Percentiles rank a stretch among this genome's conserved stretches.
These are phyloP conservation scores for Campopleginae sp. DNA, from an alignment of 2,888 invertebrate genomes.

Conservation along the genomic window DNA sequence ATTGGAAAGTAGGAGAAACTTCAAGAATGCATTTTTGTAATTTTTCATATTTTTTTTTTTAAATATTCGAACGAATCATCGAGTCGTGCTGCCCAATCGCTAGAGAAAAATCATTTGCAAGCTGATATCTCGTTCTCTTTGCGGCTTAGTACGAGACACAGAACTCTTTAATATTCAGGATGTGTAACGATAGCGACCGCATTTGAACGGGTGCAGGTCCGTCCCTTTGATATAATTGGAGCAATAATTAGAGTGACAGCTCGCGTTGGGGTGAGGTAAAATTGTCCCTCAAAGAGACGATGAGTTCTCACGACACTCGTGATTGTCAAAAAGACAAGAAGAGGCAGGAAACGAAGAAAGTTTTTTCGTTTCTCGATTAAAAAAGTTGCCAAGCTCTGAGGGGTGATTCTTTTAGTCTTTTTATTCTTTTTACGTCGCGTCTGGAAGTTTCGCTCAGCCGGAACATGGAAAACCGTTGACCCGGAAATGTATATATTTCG, in stretches of 20 bases:
- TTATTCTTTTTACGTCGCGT: conserved; percentile 33
- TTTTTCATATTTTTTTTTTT: not conserved
- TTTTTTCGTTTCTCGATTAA: conserved; percentile 59
- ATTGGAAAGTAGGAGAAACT: not conserved
- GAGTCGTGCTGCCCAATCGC: not conserved
- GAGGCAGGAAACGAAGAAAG: not conserved
- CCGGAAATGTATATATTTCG: conserved; percentile 38
- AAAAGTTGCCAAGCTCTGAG: conserved; percentile 56
- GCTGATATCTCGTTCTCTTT: not conserved
- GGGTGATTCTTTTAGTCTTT: conserved; percentile 9
- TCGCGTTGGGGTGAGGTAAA: not conserved
- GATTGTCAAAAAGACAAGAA: not conserved
- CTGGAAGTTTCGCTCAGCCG: conserved; percentile 44
- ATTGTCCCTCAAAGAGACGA: not conserved
- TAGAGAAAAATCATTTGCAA: not conserved
- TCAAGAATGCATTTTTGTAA: not conserved
- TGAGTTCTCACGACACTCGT: conserved; percentile 4
- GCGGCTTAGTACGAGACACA: not conserved
- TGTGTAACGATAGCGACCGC: not conserved
- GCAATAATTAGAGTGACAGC: not conserved
- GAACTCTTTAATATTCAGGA: not conserved
- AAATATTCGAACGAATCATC: not conserved
- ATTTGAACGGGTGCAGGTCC: not conserved
- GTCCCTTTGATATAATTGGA: not conserved
- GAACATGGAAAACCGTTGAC: conserved; percentile 60